Evolutionary conservation across 2,888 invertebrate species (phyloP).

Genomic region (Lochmaea crataegi): DNA sequence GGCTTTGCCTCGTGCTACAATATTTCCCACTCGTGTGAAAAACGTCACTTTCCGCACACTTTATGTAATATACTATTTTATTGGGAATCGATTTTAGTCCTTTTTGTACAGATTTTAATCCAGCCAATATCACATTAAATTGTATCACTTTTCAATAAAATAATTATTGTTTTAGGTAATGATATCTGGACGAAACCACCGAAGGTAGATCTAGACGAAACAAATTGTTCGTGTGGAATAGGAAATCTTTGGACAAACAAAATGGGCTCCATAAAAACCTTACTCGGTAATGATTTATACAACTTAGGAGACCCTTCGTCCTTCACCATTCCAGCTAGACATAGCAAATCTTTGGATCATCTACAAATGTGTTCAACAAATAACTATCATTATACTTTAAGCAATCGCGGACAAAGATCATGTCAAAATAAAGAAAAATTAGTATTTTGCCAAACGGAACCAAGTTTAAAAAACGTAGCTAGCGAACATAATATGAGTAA

Average conservation of each 20-base stretch:
- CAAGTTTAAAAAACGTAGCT: slow-evolving; percentile 51
- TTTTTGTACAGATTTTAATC: too few species aligned
- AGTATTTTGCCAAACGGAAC: slow-evolving; percentile 46
- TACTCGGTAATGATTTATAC: slow-evolving; percentile 46
- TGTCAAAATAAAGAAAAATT: slow-evolving; percentile 35
- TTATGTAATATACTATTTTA: too few species aligned
- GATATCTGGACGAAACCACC: slow-evolving; percentile 44
- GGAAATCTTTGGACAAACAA: slow-evolving; percentile 50
- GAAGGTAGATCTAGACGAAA: slow-evolving; percentile 50
- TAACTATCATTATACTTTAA: slow-evolving; percentile 54
- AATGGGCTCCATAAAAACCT: slow-evolving; percentile 50
- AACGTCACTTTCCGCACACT: too few species aligned
- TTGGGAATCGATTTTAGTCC: too few species aligned
- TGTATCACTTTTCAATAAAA: not conserved
- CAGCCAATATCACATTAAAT: not conserved
- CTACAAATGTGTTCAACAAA: slow-evolving; percentile 67
- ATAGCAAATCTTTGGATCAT: slow-evolving; percentile 86
- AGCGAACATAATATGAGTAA: slow-evolving; percentile 54
- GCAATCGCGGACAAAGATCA: slow-evolving; percentile 36
- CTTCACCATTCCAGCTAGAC: slow-evolving; percentile 65
- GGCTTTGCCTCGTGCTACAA: too few species aligned
- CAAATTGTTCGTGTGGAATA: slow-evolving; percentile 55
- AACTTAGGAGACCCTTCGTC: slow-evolving; percentile 46
- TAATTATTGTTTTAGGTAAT: slow-evolving; percentile 22
- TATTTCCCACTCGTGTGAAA: too few species aligned